These are phyloP conservation scores for Camptogramma bilineatum DNA, from an alignment of 2,888 invertebrate genomes.

Conservation along the genomic window DNA sequence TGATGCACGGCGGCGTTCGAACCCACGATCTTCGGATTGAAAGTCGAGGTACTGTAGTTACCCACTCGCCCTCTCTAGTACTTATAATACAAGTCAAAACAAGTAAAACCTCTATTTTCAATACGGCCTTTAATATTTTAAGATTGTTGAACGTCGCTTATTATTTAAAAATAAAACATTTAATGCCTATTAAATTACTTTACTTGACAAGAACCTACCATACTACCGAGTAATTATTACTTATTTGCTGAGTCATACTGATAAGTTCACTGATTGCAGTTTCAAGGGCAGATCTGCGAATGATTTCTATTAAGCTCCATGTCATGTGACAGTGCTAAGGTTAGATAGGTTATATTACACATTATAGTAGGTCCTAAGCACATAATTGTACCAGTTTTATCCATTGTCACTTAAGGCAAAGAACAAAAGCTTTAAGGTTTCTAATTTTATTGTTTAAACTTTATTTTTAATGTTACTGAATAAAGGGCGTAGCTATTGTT, in stretches of 20 bases:
- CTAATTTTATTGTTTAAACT: no score
- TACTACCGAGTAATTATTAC: constrained; percentile 34
- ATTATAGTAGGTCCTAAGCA: constrained; percentile 27
- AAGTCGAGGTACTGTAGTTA: no score
- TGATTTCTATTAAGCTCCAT: constrained; percentile 53
- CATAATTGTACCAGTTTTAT: constrained; percentile 30
- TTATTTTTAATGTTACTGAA: no score
- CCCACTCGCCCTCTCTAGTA: no score
- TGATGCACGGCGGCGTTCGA: no score
- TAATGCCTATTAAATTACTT: constrained; percentile 23
- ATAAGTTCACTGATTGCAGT: constrained; percentile 37
- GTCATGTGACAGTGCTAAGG: constrained; percentile 48
- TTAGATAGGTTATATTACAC: constrained; percentile 28
- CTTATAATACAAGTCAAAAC: no score
- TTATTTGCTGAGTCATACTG: constrained; percentile 45
- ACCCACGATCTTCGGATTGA: no score
- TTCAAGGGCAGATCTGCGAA: constrained; percentile 57
- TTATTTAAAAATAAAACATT: constrained; percentile 1
- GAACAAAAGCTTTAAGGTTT: background rate
- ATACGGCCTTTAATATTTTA: constrained; percentile 17
- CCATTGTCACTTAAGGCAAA: constrained; percentile 16
- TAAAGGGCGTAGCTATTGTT: no score
- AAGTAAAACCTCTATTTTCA: no score
- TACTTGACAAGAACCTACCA: constrained; percentile 25
- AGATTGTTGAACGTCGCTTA: constrained; percentile 10